phyloP scores from a whole-genome alignment of 2,113 vertebrate species.

The Paedocypris sp. region DNA sequence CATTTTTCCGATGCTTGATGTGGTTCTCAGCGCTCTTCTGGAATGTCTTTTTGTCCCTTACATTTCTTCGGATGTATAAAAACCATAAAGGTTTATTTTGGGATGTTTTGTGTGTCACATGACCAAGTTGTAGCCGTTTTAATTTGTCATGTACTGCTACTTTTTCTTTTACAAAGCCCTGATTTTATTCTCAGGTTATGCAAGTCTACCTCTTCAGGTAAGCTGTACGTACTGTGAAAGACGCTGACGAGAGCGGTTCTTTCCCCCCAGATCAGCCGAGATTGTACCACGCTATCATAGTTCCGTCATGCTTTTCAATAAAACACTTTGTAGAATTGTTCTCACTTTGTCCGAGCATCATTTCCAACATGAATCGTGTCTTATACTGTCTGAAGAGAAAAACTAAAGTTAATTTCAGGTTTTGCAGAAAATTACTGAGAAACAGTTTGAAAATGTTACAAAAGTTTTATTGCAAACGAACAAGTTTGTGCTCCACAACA shows the following conservation, averaged over 20 bases:
- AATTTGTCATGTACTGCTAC: background rate
- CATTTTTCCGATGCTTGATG: too few species aligned
- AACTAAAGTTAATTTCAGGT: too few species aligned
- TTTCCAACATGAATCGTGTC: background rate
- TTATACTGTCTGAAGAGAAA: too few species aligned
- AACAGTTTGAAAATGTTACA: constrained; percentile 57
- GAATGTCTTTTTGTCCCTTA: too few species aligned
- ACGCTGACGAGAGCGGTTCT: constrained; percentile 78
- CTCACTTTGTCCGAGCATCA: constrained; percentile 43
- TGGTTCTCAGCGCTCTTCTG: too few species aligned
- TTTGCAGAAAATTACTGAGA: too few species aligned
- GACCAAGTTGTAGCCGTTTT: constrained; percentile 14
- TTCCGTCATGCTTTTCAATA: constrained; percentile 85
- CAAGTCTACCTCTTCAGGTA: constrained; percentile 87
- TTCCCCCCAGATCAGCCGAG: constrained; percentile 53
- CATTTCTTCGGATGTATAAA: too few species aligned
- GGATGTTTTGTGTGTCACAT: too few species aligned
- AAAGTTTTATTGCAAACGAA: constrained; percentile 57
- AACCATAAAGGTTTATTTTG: too few species aligned
- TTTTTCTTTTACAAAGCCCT: constrained; percentile 47
- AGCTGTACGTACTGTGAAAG: constrained; percentile 83
- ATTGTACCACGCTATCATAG: constrained; percentile 71
- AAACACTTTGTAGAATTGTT: constrained; percentile 92
- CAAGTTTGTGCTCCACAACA: constrained; percentile 37
- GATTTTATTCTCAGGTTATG: constrained; percentile 85